A percentile compares a stretch with the other conserved stretches of the same genome.
Evolutionary conservation across 2,888 invertebrate genomes (phyloP).

Genomic region (Mythimna albipuncta): DNA sequence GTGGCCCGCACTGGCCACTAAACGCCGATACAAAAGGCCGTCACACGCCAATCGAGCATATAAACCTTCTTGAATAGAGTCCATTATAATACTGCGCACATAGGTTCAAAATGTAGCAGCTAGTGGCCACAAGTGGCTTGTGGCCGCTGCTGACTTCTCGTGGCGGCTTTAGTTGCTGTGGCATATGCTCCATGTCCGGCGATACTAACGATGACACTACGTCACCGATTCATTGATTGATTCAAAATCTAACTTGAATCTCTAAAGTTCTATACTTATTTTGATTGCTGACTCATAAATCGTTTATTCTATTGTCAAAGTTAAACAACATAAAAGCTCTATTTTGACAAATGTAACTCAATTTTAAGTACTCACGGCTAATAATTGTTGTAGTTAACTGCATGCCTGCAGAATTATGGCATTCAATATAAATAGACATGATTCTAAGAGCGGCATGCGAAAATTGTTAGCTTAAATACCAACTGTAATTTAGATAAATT

Average conservation of each 20-base stretch:
- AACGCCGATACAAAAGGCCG: too few relatives aligned
- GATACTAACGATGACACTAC: not conserved
- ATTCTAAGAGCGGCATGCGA: constrained; percentile 27
- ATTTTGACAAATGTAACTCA: constrained; percentile 22
- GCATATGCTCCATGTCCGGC: too few relatives aligned
- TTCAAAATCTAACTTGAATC: constrained; percentile 10
- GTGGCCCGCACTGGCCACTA: too few relatives aligned
- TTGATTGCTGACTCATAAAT: constrained; percentile 19
- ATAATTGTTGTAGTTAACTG: constrained; percentile 39
- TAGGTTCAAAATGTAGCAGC: too few relatives aligned
- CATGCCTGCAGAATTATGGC: constrained; percentile 39
- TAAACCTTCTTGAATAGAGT: too few relatives aligned
- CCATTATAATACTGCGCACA: too few relatives aligned
- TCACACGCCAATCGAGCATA: too few relatives aligned
- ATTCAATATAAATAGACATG: constrained; percentile 42
- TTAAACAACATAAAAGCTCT: constrained; percentile 2
- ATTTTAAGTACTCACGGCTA: constrained; percentile 16
- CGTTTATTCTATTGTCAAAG: constrained; percentile 17
- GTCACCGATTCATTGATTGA: constrained; percentile 7
- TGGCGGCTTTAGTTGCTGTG: too few relatives aligned
- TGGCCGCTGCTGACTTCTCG: too few relatives aligned
- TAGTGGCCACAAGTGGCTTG: too few relatives aligned
- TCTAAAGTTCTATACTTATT: not conserved
- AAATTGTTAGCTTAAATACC: constrained; percentile 47
- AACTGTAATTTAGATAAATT: constrained; percentile 28